Evolutionary conservation across 2,113 vertebrate species (phyloP).

Genomic region (Tenrec ecaudatus): DNA sequence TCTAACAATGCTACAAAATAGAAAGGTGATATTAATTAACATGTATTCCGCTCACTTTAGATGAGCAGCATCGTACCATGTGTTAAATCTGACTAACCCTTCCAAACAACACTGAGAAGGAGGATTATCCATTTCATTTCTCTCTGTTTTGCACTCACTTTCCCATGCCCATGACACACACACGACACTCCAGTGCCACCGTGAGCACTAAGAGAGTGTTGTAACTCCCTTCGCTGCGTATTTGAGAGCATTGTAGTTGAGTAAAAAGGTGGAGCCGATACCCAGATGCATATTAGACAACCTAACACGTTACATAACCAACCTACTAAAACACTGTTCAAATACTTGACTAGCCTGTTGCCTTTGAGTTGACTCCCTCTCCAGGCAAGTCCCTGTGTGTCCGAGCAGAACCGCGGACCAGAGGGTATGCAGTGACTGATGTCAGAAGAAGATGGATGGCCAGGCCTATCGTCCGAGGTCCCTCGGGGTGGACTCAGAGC

Average conservation of each 20-base stretch:
- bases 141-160: background rate
- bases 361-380: background rate
- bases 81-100: background rate
- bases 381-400: background rate
- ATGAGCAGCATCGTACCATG: background rate
- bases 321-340: background rate
- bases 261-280: background rate
- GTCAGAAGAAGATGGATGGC: background rate
- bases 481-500: background rate
- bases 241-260: too few species aligned
- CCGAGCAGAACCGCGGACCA: background rate
- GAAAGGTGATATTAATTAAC: background rate
- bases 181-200: background rate
- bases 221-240: background rate
- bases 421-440: background rate
- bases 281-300: background rate
- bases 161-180: background rate
- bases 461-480: background rate
- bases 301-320: background rate
- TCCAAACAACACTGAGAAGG: slow-evolving; percentile 3
- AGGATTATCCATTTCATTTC: background rate
- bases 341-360: background rate
- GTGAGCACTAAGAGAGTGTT: background rate
- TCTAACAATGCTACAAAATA: background rate
- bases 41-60: background rate